Base-by-base conservation (phyloP, 2,113 vertebrate species). In the Apodemus sylvaticus region DNA sequence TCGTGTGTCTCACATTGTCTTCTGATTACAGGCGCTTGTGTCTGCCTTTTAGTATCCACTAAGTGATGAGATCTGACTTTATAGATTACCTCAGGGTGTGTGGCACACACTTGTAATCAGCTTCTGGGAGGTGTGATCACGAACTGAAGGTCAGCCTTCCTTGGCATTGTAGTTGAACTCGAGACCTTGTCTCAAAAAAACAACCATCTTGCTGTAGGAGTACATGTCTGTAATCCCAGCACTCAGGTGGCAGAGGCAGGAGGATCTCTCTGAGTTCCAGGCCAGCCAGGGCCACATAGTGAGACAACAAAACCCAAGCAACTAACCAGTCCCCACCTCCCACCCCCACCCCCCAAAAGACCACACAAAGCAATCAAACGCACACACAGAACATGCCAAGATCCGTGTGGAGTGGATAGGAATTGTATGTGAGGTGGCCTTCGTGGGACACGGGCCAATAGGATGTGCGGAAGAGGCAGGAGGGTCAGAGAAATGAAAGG, bases 61-160 rank as follows among this genome's bases (percentile, higher is more conserved):
- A 73, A 78, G 42, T 13, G 55, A 31, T 62, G 53, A 83, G 82
- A 26, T 26, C 51, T 88, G 92, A 68, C 60, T 82, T 76, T 42
- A 31, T 68, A 48, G 89, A 74, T 39, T 14, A 60, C 10, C 6
- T 42, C 36, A 11, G n/a, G 68, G 86, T 39, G 36, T 10, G 24
- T 55, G 68, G 14, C 16, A 58, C 86, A 39, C 48, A 55, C 86
- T 34, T 87, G 34, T 58, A 39, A 42, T 39, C 51, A 39, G 34
- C 34, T 9, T 36, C 36, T 26, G 66, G 51, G 31, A 24, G 66
- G 48, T 71, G 6, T 24, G 42, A 29, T 71, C 34, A 71, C 53
- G 45, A 22, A 48, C 31, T 87, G 48, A 87, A 51, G 86, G 66
- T 88, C 86, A 88, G 48, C 86, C 45, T 88, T 53, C 36, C 45